Percentiles rank a stretch among this genome's conserved stretches.
phyloP scores from a whole-genome alignment of 2,888 invertebrate genomes.

The Allacma fusca region DNA sequence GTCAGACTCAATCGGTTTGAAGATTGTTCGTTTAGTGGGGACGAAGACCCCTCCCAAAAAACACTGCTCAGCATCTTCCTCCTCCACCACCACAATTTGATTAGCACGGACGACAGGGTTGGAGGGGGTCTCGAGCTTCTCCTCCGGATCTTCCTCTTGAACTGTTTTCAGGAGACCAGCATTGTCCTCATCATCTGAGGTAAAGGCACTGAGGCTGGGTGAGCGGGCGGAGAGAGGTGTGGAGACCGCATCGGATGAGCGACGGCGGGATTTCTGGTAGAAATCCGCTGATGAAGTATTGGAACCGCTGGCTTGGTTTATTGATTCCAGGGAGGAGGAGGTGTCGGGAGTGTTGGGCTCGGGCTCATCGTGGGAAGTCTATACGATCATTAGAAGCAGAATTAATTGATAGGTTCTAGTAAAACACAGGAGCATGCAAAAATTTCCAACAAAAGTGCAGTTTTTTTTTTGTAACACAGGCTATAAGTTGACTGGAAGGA shows the following conservation, averaged over 20 bases:
- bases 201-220: slow-evolving; percentile 53
- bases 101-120: slow-evolving; percentile 44
- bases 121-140: slow-evolving; percentile 32
- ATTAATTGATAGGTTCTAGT: too few relatives aligned
- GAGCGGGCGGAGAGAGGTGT: slow-evolving; percentile 54
- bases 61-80: slow-evolving; percentile 41
- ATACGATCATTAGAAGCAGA: too few relatives aligned
- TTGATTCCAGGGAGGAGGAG: slow-evolving; percentile 43
- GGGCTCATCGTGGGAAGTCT: slow-evolving; percentile 40
- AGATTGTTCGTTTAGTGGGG: slow-evolving; percentile 55
- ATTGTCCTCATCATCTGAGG: slow-evolving; percentile 57
- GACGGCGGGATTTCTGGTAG: slow-evolving; percentile 49
- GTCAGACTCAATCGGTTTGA: slow-evolving; percentile 50
- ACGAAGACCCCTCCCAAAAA: slow-evolving; percentile 45
- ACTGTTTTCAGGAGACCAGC: slow-evolving; percentile 51
- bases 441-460: too few relatives aligned
- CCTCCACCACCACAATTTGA: slow-evolving; percentile 52
- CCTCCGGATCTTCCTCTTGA: slow-evolving; percentile 49
- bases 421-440: too few relatives aligned
- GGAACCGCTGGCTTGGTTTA: slow-evolving; percentile 51
- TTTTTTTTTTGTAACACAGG: too few relatives aligned
- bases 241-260: slow-evolving; percentile 53
- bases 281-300: slow-evolving; percentile 57
- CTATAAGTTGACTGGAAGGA: too few relatives aligned
- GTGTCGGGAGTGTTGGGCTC: slow-evolving; percentile 42